Conservation (phyloP, 2,113 vertebrate genomes). For the Lepus timidus region DNA sequence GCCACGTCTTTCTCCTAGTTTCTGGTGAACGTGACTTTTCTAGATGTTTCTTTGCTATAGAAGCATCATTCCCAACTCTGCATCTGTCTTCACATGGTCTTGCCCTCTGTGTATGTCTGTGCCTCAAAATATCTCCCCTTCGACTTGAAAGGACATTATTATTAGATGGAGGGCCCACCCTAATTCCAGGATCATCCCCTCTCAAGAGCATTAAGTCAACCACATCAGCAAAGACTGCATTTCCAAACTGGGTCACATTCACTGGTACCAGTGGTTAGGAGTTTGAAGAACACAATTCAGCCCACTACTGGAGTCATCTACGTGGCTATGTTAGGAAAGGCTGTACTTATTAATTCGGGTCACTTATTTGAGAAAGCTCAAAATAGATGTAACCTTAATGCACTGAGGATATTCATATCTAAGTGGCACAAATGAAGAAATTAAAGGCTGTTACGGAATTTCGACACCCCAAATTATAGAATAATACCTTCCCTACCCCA, state of each 20-base stretch:
- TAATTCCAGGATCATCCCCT: background rate
- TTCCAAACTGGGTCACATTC: background rate
- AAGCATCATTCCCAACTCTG: background rate
- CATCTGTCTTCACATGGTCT: background rate
- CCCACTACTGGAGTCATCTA: background rate
- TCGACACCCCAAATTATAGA: background rate
- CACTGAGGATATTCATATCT: background rate
- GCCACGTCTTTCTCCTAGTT: background rate
- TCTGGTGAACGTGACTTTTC: background rate
- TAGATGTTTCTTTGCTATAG: background rate
- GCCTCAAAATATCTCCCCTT: background rate
- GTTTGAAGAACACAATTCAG: background rate
- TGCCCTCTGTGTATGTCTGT: background rate
- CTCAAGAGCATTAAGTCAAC: background rate
- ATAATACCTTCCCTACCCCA: background rate
- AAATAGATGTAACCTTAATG: constrained; percentile 24
- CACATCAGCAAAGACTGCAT: background rate
- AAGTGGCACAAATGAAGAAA: constrained; percentile 15
- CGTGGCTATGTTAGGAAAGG: background rate
- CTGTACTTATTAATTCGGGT: background rate
- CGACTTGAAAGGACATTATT: background rate
- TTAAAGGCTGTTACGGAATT: background rate
- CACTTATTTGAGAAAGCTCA: constrained; percentile 32
- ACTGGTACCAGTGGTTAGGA: background rate
- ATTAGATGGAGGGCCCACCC: background rate